Evolutionary conservation across 2,113 vertebrate species (phyloP), one percentile per base, ranked within the genome.

Genomic region (Embiotoca jacksoni): DNA sequence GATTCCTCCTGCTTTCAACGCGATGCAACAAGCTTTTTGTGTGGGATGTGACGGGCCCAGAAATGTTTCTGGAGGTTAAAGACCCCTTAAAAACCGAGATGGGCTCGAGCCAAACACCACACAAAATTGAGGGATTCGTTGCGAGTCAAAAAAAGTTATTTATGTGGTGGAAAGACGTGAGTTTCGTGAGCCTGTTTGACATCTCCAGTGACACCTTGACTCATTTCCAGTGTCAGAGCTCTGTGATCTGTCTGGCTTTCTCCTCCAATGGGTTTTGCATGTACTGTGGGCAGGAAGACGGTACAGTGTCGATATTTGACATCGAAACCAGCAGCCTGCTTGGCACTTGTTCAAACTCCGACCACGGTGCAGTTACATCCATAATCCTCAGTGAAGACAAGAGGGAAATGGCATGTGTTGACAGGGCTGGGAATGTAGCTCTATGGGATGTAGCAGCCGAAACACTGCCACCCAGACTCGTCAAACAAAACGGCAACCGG

Each of bases 261-360:
- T 92, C 90, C 49, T 59, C 65, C 10, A 50, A 84, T 56, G 79
- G 87, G 3, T 62, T 58, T n/a, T 78, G 80, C 33, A 6, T 93
- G 55, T 93, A 88, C 75, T 95, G 94, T 66, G 95, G 95, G 5
- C 95, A 95, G 61, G 84, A 88, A 3, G 77, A 91, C 0, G 91
- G 93, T 41, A 78, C 61, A 2, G 82, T 95, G 37, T 89, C 91
- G 7, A 68, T 94, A 67, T 95, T 94, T 85, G 84, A 95, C 59
- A 73, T 63, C 4, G 36, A 68, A n/a, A 82, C 50, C n/a, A 8
- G 54, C 60, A 58, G 54, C 16, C 60, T 88, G 57, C 75, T 93
- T 35, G 41, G 72, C 32, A 78, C 88, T 7, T 87, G 89, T 65
- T 83, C 83, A 31, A 90, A 89, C 78, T 62, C 87, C 55, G 81